Evolutionary conservation across 2,113 vertebrate genomes (phyloP).

Genomic region (Hyaena hyaena): DNA sequence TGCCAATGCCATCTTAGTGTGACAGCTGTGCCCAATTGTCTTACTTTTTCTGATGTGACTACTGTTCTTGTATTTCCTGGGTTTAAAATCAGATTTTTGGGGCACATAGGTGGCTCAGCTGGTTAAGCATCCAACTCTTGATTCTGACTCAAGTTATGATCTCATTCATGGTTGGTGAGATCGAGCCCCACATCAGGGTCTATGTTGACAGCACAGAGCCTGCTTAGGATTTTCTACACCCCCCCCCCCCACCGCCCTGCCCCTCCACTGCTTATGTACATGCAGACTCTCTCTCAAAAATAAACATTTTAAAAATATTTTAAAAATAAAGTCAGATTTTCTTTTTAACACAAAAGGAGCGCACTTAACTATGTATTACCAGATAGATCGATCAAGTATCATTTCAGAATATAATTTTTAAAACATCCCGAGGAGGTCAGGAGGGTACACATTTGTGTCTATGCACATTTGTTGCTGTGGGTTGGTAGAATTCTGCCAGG

Average conservation of each 20-base stretch:
- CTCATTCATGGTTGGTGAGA: too few relatives aligned
- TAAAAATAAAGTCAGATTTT: constrained; percentile 22
- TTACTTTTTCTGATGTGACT: background rate
- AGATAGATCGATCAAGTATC: background rate
- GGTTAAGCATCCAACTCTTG: too few relatives aligned
- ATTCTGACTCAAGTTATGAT: too few relatives aligned
- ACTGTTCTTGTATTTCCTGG: background rate
- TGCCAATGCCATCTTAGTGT: background rate
- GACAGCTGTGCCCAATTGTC: background rate
- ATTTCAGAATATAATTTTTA: constrained; percentile 22
- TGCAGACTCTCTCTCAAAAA: too few relatives aligned
- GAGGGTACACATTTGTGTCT: background rate
- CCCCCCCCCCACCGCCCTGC: too few relatives aligned
- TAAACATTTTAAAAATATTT: too few relatives aligned
- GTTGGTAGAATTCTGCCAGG: background rate
- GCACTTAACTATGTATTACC: background rate
- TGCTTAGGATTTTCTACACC: too few relatives aligned
- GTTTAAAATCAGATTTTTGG: constrained; percentile 34
- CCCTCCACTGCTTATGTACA: too few relatives aligned
- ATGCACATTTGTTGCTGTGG: background rate
- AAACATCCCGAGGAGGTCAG: background rate
- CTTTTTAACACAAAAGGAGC: background rate
- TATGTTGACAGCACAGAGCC: too few relatives aligned
- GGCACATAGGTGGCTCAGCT: too few relatives aligned
- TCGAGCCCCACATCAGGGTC: too few relatives aligned